phyloP scores from a whole-genome alignment of 2,113 vertebrate genomes.

The Castor canadensis region DNA sequence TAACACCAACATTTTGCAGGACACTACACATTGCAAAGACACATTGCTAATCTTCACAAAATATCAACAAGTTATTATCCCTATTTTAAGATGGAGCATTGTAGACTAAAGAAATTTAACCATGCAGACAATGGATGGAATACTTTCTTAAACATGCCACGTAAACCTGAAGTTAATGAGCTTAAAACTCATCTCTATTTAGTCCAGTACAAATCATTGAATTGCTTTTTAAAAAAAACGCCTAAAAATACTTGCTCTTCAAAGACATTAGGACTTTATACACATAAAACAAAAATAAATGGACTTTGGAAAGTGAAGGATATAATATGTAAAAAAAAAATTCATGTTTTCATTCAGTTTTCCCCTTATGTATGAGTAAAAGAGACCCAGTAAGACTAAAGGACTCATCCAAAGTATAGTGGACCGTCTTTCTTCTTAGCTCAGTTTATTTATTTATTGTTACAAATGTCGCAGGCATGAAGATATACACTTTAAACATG shows the following conservation, averaged over 20 bases:
- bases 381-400: background rate
- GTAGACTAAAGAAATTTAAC: background rate
- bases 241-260: background rate
- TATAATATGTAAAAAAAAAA: background rate
- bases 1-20: background rate
- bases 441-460: background rate
- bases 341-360: background rate
- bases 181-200: background rate
- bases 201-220: background rate
- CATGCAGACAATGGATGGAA: rapidly evolving
- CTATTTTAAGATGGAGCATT: background rate
- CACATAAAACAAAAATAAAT: background rate
- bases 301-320: background rate
- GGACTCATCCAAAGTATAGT: background rate
- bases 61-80: background rate
- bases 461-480: background rate
- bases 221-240: background rate
- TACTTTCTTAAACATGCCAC: background rate
- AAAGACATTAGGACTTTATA: background rate
- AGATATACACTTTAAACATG: background rate
- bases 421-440: background rate
- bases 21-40: background rate
- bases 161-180: background rate
- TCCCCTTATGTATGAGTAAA: background rate
- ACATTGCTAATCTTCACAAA: background rate